Conservation (phyloP, 2,888 invertebrate species). For the Tiliacea citrago region DNA sequence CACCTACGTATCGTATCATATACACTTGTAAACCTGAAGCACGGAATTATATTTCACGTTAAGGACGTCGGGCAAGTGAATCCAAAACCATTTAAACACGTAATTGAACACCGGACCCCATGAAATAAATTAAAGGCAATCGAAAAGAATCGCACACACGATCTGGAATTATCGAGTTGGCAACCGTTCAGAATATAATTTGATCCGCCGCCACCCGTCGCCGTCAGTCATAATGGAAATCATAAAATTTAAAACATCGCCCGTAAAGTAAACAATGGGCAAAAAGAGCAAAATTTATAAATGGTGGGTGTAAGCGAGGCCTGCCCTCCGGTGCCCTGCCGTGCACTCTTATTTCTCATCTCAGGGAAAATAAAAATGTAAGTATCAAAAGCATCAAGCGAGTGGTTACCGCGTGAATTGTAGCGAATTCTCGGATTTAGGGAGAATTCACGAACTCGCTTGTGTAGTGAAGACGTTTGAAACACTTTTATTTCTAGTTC, state of each 20-base stretch:
- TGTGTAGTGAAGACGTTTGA: constrained; percentile 36
- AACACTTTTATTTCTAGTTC: constrained; percentile 33
- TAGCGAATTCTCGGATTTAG: constrained; percentile 57
- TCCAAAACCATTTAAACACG: constrained; percentile 62
- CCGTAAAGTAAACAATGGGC: constrained; percentile 89
- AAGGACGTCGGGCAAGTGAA: constrained; percentile 32
- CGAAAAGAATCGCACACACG: constrained; percentile 76
- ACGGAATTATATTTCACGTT: constrained; percentile 56
- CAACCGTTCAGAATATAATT: constrained; percentile 87
- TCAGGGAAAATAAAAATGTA: constrained; percentile 74
- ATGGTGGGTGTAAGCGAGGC: constrained; percentile 75
- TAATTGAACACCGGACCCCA: constrained; percentile 72
- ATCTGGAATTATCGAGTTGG: constrained; percentile 84
- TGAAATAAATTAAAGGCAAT: constrained; percentile 82
- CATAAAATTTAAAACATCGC: constrained; percentile 87
- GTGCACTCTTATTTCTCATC: constrained; percentile 70
- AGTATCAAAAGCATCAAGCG: constrained; percentile 71
- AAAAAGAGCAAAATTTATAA: constrained; percentile 84
- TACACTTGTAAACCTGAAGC: constrained; percentile 60
- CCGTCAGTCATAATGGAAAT: constrained; percentile 85
- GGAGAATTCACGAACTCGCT: constrained; percentile 42
- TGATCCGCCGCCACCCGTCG: constrained; percentile 73
- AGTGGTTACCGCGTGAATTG: constrained; percentile 60
- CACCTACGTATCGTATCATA: constrained; percentile 73
- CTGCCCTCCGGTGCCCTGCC: constrained; percentile 78